Evolutionary conservation across 1,140 invertebrate species (phyloP).

Genomic region (Cryptotermes secundus): DNA sequence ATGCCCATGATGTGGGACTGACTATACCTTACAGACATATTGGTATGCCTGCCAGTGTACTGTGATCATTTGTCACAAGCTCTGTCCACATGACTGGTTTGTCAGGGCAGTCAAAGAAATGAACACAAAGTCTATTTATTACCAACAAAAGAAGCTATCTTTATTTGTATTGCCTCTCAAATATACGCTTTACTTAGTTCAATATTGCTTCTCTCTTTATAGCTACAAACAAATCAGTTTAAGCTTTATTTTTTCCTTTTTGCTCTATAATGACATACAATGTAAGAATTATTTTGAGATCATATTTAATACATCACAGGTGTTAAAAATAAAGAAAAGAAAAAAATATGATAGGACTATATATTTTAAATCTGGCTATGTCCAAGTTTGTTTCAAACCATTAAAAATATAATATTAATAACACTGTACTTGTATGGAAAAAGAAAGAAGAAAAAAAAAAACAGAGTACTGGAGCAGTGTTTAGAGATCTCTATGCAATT

Average conservation of each 20-base stretch:
- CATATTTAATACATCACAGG: constrained; percentile 19
- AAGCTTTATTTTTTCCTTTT: not conserved
- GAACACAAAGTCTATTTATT: not conserved
- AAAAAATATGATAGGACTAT: constrained; percentile 1
- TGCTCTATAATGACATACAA: not conserved
- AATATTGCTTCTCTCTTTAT: not conserved
- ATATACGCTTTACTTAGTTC: not conserved
- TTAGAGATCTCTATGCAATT: constrained; percentile 1
- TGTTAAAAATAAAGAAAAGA: constrained; percentile 20
- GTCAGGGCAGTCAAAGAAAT: not conserved
- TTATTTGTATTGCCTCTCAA: not conserved
- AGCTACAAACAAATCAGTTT: not conserved
- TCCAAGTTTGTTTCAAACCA: not conserved
- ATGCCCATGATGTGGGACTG: too few species aligned
- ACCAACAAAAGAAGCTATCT: constrained; percentile 7
- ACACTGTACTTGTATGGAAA: not conserved
- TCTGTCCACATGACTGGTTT: too few species aligned
- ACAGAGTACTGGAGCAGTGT: not conserved
- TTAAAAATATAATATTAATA: constrained; percentile 1
- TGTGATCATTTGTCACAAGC: too few species aligned
- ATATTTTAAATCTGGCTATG: not conserved
- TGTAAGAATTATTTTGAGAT: constrained; percentile 16
- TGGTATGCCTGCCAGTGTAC: too few species aligned
- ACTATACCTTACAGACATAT: too few species aligned
- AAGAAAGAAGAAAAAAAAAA: too few species aligned